phyloP scores from a whole-genome alignment of 2,888 invertebrate species.

The Scaptodrosophila latifasciaeformis region DNA sequence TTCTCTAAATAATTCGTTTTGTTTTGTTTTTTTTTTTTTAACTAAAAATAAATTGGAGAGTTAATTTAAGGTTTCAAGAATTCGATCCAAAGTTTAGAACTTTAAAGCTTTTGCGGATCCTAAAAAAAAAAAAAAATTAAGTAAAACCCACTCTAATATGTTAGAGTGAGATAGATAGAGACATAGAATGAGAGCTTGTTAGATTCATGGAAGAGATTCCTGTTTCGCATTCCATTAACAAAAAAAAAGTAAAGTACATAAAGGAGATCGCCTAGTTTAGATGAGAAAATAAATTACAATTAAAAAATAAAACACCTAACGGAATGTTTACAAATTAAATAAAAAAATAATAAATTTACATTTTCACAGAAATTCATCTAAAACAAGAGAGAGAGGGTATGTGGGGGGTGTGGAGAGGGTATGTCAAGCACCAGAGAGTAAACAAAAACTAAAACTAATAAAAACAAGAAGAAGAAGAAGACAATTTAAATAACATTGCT shows the following conservation, averaged over 20 bases:
- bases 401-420: background rate
- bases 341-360: slow-evolving; percentile 41
- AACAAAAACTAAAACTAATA: slow-evolving; percentile 8
- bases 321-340: slow-evolving; percentile 15
- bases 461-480: background rate
- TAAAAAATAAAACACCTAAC: background rate
- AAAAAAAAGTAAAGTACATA: slow-evolving; percentile 45
- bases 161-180: background rate
- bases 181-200: background rate
- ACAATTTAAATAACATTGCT: slow-evolving; percentile 45
- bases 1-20: too few species aligned
- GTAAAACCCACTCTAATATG: too few species aligned
- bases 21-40: too few species aligned
- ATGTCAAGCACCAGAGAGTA: background rate
- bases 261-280: slow-evolving; percentile 48
- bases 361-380: slow-evolving; percentile 39
- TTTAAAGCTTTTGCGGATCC: too few species aligned
- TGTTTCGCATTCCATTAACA: too few species aligned
- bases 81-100: slow-evolving; percentile 28
- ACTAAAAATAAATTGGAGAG: slow-evolving; percentile 26
- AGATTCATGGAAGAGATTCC: too few species aligned
- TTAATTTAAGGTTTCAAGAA: slow-evolving; percentile 33
- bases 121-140: too few species aligned
- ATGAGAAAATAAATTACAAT: slow-evolving; percentile 24
- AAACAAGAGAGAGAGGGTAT: slow-evolving; percentile 23